These are phyloP conservation scores for Channa striata DNA, from an alignment of 2,797 vertebrate genomes.

Conservation along the genomic window DNA sequence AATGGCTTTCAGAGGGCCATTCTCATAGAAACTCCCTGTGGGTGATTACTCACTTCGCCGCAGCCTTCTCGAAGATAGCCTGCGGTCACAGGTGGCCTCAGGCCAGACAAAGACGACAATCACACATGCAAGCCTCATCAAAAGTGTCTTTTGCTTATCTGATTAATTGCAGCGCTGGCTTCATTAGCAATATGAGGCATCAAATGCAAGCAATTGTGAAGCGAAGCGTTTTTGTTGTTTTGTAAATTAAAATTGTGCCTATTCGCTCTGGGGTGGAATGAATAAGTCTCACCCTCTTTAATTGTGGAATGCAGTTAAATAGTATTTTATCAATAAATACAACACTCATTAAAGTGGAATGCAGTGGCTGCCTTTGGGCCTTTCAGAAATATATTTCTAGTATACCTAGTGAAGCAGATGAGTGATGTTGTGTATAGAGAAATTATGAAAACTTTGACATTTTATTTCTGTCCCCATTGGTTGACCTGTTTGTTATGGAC, in stretches of 20 bases:
- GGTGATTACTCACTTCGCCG: slow-evolving; percentile 74
- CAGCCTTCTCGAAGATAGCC: slow-evolving; percentile 57
- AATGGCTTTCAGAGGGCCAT: slow-evolving; percentile 59
- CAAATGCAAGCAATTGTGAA: slow-evolving; percentile 84
- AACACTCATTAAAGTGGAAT: slow-evolving; percentile 47
- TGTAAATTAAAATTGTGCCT: slow-evolving; percentile 73
- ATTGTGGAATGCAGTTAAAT: slow-evolving; percentile 73
- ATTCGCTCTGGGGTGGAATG: slow-evolving; percentile 77
- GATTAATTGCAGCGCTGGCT: slow-evolving; percentile 89
- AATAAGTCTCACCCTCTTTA: slow-evolving; percentile 68
- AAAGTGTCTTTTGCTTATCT: slow-evolving; percentile 86
- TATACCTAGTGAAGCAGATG: slow-evolving; percentile 24
- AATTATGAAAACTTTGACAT: slow-evolving; percentile 23
- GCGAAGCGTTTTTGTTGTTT: slow-evolving; percentile 81
- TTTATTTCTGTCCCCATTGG: slow-evolving; percentile 12
- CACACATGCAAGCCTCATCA: slow-evolving; percentile 73
- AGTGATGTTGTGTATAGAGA: slow-evolving; percentile 26
- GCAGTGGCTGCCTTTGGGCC: slow-evolving; percentile 13
- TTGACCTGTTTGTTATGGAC: slow-evolving; percentile 12
- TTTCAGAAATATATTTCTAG: slow-evolving; percentile 15
- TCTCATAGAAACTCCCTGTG: slow-evolving; percentile 60
- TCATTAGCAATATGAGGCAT: slow-evolving; percentile 87
- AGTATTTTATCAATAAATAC: slow-evolving; percentile 73
- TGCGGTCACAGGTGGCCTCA: slow-evolving; percentile 50
- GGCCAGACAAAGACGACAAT: slow-evolving; percentile 1